phyloP scores from a whole-genome alignment of 2,797 vertebrate genomes.

The Gorsachius magnificus region DNA sequence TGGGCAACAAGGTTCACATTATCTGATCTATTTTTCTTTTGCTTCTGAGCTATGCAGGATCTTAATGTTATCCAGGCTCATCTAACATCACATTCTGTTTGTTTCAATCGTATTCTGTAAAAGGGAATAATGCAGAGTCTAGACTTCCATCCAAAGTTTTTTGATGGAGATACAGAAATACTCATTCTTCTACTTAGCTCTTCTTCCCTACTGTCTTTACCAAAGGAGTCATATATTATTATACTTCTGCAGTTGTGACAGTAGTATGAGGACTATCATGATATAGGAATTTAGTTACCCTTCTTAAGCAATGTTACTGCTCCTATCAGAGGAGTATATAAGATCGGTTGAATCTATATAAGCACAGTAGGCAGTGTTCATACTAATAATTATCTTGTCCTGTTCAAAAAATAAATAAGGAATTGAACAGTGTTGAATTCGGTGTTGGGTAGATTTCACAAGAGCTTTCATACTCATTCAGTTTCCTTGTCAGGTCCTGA shows the following conservation, averaged over 20 bases:
- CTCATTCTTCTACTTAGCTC: not conserved
- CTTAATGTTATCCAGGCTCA: not conserved
- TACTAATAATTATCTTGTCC: conserved; percentile 19
- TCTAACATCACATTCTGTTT: not conserved
- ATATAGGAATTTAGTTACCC: not conserved
- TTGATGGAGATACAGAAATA: not conserved
- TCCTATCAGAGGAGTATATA: not conserved
- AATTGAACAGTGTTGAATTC: conserved; percentile 2
- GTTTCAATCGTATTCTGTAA: not conserved
- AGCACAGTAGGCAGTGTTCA: not conserved
- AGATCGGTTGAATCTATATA: not conserved
- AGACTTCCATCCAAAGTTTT: not conserved
- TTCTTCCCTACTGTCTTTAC: not conserved
- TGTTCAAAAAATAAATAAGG: conserved; percentile 18
- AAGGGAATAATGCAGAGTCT: not conserved
- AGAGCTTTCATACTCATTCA: conserved; percentile 11
- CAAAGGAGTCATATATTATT: not conserved
- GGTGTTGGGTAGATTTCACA: conserved; percentile 24
- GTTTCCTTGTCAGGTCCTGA: conserved; percentile 46
- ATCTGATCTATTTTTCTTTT: not conserved
- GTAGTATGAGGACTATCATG: not conserved
- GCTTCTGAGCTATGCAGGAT: not conserved
- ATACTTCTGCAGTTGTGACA: not conserved
- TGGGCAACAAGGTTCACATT: not conserved
- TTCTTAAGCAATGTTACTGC: not conserved